A percentile compares a stretch with the other conserved stretches of the same genome.
Evolutionary conservation across 2,113 vertebrate genomes (phyloP).

Genomic region (Synchiropus splendidus): DNA sequence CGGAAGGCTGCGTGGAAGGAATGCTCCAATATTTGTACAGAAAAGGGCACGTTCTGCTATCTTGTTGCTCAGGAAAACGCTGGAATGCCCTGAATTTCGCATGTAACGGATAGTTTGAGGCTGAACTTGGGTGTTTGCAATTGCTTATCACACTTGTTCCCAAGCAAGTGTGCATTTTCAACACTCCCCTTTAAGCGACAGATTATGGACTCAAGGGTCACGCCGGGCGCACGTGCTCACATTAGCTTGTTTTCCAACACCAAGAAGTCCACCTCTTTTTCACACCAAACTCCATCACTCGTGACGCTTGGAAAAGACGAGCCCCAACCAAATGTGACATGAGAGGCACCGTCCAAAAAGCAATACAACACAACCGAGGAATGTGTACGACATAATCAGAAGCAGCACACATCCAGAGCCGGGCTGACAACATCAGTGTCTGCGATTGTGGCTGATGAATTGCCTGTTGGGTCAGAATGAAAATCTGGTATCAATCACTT

Average conservation of each 20-base stretch:
- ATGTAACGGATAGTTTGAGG: slow-evolving; percentile 69
- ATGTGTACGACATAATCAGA: too few relatives aligned
- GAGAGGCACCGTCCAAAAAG: too few relatives aligned
- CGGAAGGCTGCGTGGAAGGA: slow-evolving; percentile 55
- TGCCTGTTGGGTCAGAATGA: too few relatives aligned
- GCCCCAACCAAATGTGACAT: too few relatives aligned
- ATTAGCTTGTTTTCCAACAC: background rate
- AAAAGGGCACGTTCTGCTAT: slow-evolving; percentile 63
- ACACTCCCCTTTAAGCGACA: slow-evolving; percentile 24
- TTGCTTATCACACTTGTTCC: slow-evolving; percentile 23
- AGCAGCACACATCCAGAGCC: too few relatives aligned
- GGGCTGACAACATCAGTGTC: too few relatives aligned
- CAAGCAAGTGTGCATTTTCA: slow-evolving; percentile 22
- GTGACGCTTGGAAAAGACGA: too few relatives aligned
- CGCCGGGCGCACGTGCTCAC: slow-evolving; percentile 21
- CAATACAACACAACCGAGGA: too few relatives aligned
- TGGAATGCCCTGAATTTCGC: slow-evolving; percentile 75
- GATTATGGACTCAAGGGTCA: slow-evolving; percentile 23
- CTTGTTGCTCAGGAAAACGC: slow-evolving; percentile 67
- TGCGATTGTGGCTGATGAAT: too few relatives aligned
- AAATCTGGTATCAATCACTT: too few relatives aligned
- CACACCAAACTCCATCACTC: too few relatives aligned
- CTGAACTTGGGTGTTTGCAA: slow-evolving; percentile 52
- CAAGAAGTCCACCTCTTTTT: too few relatives aligned
- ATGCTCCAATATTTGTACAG: slow-evolving; percentile 69